Evolutionary conservation across 2,113 vertebrate species (phyloP).

Genomic region (Notothenia coriiceps): DNA sequence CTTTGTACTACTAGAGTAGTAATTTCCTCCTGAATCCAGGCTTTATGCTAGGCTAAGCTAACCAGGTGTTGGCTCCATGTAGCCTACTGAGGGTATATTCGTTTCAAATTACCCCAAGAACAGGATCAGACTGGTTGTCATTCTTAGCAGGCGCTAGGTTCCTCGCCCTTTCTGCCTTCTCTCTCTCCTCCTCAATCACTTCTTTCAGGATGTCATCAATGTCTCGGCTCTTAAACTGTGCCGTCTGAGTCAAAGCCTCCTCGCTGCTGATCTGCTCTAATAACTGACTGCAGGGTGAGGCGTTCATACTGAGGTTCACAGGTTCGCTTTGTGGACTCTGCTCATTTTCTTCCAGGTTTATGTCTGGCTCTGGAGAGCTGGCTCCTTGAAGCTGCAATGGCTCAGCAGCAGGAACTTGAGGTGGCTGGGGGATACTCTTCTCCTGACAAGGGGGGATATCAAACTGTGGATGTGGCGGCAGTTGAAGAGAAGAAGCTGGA

Average conservation of each 20-base stretch:
- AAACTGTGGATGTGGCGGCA: conserved; percentile 6
- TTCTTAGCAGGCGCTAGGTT: conserved; percentile 29
- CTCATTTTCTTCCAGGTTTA: conserved; percentile 56
- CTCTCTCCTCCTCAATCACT: conserved; percentile 73
- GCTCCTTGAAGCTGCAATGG: not conserved
- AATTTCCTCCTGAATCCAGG: too few relatives aligned
- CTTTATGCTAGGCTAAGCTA: not conserved
- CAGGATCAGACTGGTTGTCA: conserved; percentile 36
- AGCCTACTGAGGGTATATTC: not conserved
- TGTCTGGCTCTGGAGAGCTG: conserved; percentile 33
- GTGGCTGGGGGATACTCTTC: conserved; percentile 23
- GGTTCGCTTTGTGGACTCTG: conserved; percentile 68
- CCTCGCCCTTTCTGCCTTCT: conserved; percentile 55
- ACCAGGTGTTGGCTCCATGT: not conserved
- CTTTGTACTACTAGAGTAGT: not conserved
- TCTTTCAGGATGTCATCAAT: conserved; percentile 75
- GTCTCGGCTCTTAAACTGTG: conserved; percentile 53
- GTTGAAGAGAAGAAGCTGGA: conserved; percentile 21
- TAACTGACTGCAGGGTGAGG: conserved; percentile 48
- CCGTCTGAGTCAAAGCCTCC: conserved; percentile 49
- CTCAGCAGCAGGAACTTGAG: conserved; percentile 16
- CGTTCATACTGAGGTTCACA: conserved; percentile 43
- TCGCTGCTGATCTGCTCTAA: conserved; percentile 53
- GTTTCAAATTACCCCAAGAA: conserved; percentile 59
- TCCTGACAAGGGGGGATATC: conserved; percentile 31